phyloP scores from a whole-genome alignment of 2,113 vertebrate genomes.

The Oryzias javanicus region DNA sequence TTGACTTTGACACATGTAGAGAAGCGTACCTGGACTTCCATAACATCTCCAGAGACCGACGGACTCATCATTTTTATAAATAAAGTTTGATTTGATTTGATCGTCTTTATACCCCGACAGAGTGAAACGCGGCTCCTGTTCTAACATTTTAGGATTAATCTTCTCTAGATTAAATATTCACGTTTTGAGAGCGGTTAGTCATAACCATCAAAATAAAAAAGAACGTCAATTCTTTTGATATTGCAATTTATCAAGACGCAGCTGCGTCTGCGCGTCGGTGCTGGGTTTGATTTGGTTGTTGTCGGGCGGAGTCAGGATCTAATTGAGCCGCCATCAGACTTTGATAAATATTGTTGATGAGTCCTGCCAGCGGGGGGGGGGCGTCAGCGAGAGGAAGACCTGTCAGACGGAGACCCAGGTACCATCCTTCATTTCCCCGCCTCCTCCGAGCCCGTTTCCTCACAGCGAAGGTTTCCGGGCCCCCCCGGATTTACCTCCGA shows the following conservation, averaged over 20 bases:
- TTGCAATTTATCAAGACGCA: constrained; percentile 12
- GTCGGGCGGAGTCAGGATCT: constrained; percentile 45
- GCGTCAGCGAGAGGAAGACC: constrained; percentile 63
- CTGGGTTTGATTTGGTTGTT: constrained; percentile 45
- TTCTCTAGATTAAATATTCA: too few relatives aligned
- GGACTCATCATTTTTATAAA: too few relatives aligned
- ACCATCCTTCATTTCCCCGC: constrained; percentile 59
- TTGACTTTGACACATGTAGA: too few relatives aligned
- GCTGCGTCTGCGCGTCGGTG: constrained; percentile 43
- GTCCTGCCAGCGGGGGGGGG: constrained; percentile 61
- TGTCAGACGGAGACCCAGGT: constrained; percentile 69
- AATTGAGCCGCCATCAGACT: constrained; percentile 66
- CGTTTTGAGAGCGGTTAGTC: too few relatives aligned
- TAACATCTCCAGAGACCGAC: too few relatives aligned
- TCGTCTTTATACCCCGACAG: too few relatives aligned
- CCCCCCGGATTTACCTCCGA: constrained; percentile 41
- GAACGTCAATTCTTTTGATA: background rate
- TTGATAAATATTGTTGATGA: constrained; percentile 74
- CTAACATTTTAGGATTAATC: too few relatives aligned
- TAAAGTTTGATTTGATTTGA: too few relatives aligned
- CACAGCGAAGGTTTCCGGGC: constrained; percentile 52
- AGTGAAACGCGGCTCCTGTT: too few relatives aligned
- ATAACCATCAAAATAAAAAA: too few relatives aligned
- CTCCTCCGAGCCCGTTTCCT: constrained; percentile 27
- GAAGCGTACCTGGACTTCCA: too few relatives aligned